phyloP scores from a whole-genome alignment of 53 echinoderm and acorn worm genomes.

The Luidia sarsii region DNA sequence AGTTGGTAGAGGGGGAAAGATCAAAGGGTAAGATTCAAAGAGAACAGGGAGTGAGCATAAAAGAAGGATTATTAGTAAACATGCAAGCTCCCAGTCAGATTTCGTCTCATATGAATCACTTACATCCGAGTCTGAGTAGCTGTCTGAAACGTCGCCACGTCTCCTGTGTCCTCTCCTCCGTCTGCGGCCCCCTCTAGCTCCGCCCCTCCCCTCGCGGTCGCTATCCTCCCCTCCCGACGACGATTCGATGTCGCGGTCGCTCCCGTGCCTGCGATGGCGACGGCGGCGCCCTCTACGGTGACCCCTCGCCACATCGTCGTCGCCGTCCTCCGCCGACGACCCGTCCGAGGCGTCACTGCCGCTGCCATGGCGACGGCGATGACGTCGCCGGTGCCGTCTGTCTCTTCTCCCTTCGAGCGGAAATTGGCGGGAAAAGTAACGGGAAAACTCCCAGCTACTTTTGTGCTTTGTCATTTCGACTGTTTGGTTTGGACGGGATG shows the following conservation, averaged over 20 bases:
- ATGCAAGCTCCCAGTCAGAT: too few species aligned
- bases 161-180: conserved; percentile 41
- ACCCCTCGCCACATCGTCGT: neutral
- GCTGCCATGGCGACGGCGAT: conserved; percentile 29
- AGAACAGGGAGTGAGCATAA: too few species aligned
- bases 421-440: conserved; percentile 37
- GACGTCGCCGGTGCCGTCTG: conserved; percentile 43
- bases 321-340: neutral
- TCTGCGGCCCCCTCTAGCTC: conserved; percentile 32
- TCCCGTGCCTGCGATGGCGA: conserved; percentile 7
- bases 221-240: neutral
- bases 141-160: conserved; percentile 11
- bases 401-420: conserved; percentile 27
- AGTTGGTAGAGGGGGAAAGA: too few species aligned
- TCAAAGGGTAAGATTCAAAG: too few species aligned
- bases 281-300: conserved; percentile 27
- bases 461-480: too few species aligned
- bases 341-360: conserved; percentile 2
- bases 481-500: too few species aligned
- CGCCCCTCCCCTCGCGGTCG: conserved; percentile 9
- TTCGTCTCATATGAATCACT: conserved; percentile 3
- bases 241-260: conserved; percentile 1
- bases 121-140: conserved; percentile 39
- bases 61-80: too few species aligned
- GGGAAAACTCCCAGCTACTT: neutral